These are phyloP conservation scores for Sturnira hondurensis DNA, from an alignment of 2,113 vertebrate genomes.

Conservation along the genomic window DNA sequence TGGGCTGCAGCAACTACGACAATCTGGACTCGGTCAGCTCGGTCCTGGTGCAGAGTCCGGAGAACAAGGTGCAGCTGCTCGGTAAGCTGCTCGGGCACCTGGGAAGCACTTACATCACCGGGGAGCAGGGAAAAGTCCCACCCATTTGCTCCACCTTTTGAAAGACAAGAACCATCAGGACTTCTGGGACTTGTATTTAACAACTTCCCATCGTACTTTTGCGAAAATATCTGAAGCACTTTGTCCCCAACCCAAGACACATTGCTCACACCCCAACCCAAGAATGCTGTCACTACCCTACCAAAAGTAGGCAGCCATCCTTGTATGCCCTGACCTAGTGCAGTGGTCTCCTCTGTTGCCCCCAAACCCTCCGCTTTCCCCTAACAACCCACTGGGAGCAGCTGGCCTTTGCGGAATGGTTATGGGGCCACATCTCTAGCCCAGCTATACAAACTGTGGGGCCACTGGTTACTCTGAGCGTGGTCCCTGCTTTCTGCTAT, in stretches of 20 bases:
- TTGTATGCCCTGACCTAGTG: background rate
- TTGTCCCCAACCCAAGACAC: background rate
- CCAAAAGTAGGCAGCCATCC: background rate
- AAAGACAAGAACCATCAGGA: background rate
- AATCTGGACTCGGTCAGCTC: constrained; percentile 99
- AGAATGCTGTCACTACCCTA: background rate
- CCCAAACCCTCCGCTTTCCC: background rate
- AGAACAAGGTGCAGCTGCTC: constrained; percentile 97
- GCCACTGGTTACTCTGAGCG: background rate
- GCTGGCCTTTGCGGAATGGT: background rate
- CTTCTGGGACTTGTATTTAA: background rate
- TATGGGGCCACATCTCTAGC: background rate
- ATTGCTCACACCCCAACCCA: background rate
- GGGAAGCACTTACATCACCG: background rate
- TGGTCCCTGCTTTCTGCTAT: background rate
- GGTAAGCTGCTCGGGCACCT: constrained; percentile 81
- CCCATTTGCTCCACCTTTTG: background rate
- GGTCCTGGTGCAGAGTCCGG: constrained; percentile 96
- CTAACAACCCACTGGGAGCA: background rate
- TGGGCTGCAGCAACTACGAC: constrained; percentile 99
- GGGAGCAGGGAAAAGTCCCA: background rate
- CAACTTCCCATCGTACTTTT: background rate
- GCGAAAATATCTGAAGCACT: background rate
- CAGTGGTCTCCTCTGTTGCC: background rate
- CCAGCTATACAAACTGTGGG: background rate